phyloP scores from a whole-genome alignment of 2,888 invertebrate genomes.

The Lordiphosa andalusiaca region DNA sequence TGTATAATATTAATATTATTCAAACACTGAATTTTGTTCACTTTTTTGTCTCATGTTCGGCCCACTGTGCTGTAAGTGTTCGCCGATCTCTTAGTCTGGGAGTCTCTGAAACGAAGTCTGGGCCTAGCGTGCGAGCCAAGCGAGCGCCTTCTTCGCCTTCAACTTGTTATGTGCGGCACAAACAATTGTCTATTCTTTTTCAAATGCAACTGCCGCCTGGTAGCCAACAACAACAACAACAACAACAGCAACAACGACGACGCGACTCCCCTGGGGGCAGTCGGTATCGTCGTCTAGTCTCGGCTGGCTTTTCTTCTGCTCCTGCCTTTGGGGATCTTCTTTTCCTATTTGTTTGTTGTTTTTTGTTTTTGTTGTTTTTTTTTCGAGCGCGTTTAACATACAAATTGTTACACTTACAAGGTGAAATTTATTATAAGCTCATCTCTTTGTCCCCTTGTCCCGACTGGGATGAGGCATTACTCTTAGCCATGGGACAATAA shows the following conservation, averaged over 20 bases:
- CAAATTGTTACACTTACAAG: conserved; percentile 79
- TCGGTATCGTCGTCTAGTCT: conserved; percentile 31
- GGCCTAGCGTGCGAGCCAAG: conserved; percentile 31
- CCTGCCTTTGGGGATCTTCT: conserved; percentile 35
- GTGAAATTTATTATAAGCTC: conserved; percentile 72
- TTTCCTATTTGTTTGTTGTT: conserved; percentile 20
- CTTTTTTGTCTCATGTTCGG: background rate
- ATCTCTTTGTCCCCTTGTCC: conserved; percentile 24
- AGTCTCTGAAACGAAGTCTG: conserved; percentile 11
- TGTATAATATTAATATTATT: too few relatives aligned
- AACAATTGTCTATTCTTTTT: conserved; percentile 72
- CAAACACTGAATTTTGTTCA: background rate
- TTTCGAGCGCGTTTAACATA: conserved; percentile 71
- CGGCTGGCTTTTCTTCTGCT: conserved; percentile 26
- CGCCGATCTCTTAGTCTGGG: conserved; percentile 1
- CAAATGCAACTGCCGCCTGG: conserved; percentile 71
- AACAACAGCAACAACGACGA: conserved; percentile 42
- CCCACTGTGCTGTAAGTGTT: background rate
- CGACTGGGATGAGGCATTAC: conserved; percentile 29
- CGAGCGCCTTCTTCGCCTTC: conserved; percentile 50
- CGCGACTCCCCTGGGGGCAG: conserved; percentile 67
- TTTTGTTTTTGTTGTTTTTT: conserved; percentile 27
- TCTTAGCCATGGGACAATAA: conserved; percentile 27
- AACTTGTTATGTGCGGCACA: conserved; percentile 66
- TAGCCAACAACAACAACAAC: conserved; percentile 50